These are phyloP conservation scores for Brachyistius frenatus DNA, from an alignment of 2,113 vertebrate genomes.

Conservation along the genomic window DNA sequence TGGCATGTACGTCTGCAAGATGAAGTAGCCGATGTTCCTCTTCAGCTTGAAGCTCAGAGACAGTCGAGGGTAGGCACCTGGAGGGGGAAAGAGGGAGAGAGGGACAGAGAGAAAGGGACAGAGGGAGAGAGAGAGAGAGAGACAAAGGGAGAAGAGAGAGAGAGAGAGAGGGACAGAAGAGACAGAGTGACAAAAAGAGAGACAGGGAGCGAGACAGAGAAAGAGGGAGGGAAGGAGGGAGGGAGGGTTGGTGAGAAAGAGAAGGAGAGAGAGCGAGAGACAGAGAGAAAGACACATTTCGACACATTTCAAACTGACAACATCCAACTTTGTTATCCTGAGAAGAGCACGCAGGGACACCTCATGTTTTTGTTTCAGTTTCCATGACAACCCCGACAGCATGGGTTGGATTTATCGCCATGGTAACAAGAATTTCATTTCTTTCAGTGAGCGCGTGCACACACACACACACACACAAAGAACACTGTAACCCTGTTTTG, in stretches of 20 bases:
- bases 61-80: constrained; percentile 95
- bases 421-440: constrained; percentile 76
- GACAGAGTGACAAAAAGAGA: neutral
- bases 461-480: constrained; percentile 20
- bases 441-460: neutral
- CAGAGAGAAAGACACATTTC: neutral
- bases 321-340: constrained; percentile 18
- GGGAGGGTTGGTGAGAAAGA: no score
- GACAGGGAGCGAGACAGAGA: neutral
- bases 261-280: no score
- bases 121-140: no score
- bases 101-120: neutral
- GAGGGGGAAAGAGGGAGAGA: neutral
- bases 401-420: constrained; percentile 76
- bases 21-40: constrained; percentile 98
- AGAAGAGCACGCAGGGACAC: constrained; percentile 53
- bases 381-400: constrained; percentile 70
- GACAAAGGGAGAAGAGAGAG: no score
- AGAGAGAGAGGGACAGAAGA: neutral
- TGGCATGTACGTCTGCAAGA: constrained; percentile 94
- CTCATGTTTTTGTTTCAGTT: constrained; percentile 80
- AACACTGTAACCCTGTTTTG: constrained; percentile 27
- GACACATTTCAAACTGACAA: neutral
- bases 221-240: no score
- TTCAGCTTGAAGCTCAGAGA: constrained; percentile 97